Evolutionary conservation across 30 jellyfish, hydroid and myxozoan genomes (phyloP), one percentile per base, ranked within the genome.

Genomic region (Cassiopea andromeda): DNA sequence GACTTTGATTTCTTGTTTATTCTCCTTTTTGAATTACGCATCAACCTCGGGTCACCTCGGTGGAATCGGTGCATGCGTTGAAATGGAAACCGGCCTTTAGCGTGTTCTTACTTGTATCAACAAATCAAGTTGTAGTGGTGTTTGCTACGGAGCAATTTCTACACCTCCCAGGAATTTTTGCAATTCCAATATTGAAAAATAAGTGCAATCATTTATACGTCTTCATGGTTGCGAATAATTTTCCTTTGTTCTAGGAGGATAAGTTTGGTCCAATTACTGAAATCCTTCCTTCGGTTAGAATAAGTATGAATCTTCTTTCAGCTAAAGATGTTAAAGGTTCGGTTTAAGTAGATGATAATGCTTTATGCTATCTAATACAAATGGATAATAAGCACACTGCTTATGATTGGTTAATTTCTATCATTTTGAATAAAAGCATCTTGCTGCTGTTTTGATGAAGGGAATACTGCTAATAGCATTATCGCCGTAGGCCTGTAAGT

Each of bases 391-490:
- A 70, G 79, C 79, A 4, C 38, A 10, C 3, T 3, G 57, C 17
- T 38, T 7, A 3, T 70, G 38, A 70, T 2, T 43, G 79, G 19
- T 49, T 38, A 3, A 5, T 19, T 27, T 18, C 64, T 70, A 3
- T 19, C 57, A 43, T 43, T 66, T 15, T 27, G 14, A 8, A 70
- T 38, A 54, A 70, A 2, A 70, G 2, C 38, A 70, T 9, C 79
- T 7, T 19, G 38, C 79, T 70, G 79, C 79, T 70, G 48, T 70
- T 15, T 19, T 70, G 79, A 19, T 70, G 79, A n/a, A 66, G 79
- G 2, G 79, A 16, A 18, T 70, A 1, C 3, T 70, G 79, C 79
- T 7, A 70, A 70, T 6, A 70, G 16, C 3, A 70, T 70, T 70
- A 70, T 49, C 48, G 14, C 18, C 19, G 15, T 70, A 70, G 54